Conservation (phyloP, 2,888 invertebrate genomes). For the Eudasyphora cyanicolor region DNA sequence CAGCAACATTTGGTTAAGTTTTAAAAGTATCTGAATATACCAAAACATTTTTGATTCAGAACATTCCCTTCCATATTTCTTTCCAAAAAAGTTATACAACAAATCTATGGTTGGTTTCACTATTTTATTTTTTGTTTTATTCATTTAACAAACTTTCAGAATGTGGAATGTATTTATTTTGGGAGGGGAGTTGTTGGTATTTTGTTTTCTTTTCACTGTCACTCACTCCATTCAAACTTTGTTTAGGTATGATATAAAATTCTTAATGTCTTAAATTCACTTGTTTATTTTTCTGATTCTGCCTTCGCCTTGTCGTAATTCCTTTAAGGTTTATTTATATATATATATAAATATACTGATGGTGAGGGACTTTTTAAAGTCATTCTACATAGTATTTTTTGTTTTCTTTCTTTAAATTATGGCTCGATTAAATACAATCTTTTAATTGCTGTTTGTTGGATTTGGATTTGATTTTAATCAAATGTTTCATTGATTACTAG, state of each 20-base stretch:
- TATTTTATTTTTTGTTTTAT: constrained; percentile 56
- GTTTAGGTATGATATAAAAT: constrained; percentile 63
- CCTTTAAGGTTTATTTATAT: constrained; percentile 47
- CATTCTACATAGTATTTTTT: constrained; percentile 44
- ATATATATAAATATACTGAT: constrained; percentile 1
- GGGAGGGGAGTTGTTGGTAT: constrained; percentile 31
- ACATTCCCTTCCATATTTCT: too few species aligned
- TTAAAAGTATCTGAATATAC: too few species aligned
- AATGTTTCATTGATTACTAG: constrained; percentile 42
- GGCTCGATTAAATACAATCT: constrained; percentile 54
- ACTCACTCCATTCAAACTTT: constrained; percentile 30
- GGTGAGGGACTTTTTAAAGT: constrained; percentile 48
- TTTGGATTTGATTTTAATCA: constrained; percentile 12
- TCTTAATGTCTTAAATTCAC: constrained; percentile 62
- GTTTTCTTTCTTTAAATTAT: constrained; percentile 39
- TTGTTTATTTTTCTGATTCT: constrained; percentile 45
- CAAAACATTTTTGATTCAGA: too few species aligned
- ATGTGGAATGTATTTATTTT: constrained; percentile 55
- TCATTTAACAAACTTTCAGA: constrained; percentile 60
- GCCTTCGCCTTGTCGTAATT: constrained; percentile 34
- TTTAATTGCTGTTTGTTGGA: constrained; percentile 25
- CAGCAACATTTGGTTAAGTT: too few species aligned
- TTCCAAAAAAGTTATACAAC: too few species aligned
- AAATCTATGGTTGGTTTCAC: constrained; percentile 14
- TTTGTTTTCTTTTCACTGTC: neutral